Conservation (phyloP, 1,140 invertebrate genomes). For the Drosophila mayri region DNA sequence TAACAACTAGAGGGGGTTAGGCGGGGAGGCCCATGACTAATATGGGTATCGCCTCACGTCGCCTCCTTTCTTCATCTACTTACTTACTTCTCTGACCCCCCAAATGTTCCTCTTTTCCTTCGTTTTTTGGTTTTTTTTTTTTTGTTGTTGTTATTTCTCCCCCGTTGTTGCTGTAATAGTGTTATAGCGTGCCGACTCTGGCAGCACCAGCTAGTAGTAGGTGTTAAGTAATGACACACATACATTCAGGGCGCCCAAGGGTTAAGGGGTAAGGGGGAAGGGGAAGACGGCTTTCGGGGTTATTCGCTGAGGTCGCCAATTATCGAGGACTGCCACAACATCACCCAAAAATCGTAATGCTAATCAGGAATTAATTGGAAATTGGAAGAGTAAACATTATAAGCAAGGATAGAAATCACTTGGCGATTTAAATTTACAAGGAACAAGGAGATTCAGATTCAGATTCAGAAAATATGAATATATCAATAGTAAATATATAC, state of each 20-base stretch:
- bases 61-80: conserved; percentile 14
- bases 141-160: not conserved
- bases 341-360: not conserved
- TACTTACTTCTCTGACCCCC: conserved; percentile 5
- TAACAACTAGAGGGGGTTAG: conserved; percentile 41
- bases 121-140: not conserved
- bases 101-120: not conserved
- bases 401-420: not conserved
- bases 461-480: too few relatives aligned
- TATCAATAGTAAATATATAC: too few relatives aligned
- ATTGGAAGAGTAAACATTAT: not conserved
- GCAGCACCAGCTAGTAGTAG: conserved; percentile 54
- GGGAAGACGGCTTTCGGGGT: conserved; percentile 35
- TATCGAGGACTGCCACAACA: conserved; percentile 35
- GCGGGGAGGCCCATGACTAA: conserved; percentile 59
- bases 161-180: conserved; percentile 70
- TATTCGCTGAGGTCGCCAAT: conserved; percentile 60
- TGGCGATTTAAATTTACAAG: too few relatives aligned
- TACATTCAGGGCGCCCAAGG: conserved; percentile 2
- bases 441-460: too few relatives aligned
- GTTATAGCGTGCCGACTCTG: conserved; percentile 69
- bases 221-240: conserved; percentile 76
- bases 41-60: conserved; percentile 27
- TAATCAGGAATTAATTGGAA: conserved; percentile 19
- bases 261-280: not conserved